A percentile compares a stretch with the other conserved stretches of the same genome.
Conservation (phyloP, 2,113 vertebrate genomes). For the Opisthocomus hoazin region DNA sequence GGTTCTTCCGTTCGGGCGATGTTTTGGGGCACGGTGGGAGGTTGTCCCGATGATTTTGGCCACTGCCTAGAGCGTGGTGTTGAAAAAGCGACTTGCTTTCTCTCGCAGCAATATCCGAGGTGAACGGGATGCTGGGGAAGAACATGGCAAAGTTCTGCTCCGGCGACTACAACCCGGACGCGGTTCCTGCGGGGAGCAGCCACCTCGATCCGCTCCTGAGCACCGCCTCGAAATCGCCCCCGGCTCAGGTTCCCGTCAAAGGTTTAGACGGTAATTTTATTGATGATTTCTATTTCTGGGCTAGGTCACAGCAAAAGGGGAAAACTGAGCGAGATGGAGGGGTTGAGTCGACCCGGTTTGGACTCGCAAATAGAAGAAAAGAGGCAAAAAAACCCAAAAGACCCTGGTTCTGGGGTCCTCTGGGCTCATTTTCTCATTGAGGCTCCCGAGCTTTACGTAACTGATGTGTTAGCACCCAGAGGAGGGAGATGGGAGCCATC, state of each 20-base stretch:
- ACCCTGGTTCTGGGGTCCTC: not conserved
- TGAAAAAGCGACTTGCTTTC: not conserved
- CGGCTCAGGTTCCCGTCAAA: constrained; percentile 52
- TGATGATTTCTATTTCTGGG: not conserved
- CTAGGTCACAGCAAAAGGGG: not conserved
- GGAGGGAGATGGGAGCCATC: not conserved
- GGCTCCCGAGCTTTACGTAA: not conserved
- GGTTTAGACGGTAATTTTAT: constrained; percentile 81
- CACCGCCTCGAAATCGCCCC: constrained; percentile 47
- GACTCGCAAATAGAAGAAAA: not conserved
- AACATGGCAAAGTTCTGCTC: constrained; percentile 80
- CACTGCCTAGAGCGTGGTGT: fast-evolving
- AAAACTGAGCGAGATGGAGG: not conserved
- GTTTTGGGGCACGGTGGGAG: not conserved
- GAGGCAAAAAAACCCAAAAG: not conserved
- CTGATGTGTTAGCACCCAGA: not conserved
- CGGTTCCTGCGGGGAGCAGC: constrained; percentile 55
- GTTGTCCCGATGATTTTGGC: fast-evolving
- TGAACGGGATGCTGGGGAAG: constrained; percentile 75
- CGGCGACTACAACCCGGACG: constrained; percentile 69
- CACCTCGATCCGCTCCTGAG: constrained; percentile 78
- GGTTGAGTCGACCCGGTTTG: not conserved
- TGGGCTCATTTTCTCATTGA: not conserved
- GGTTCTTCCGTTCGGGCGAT: not conserved
- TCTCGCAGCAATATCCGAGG: constrained; percentile 78